phyloP scores from a whole-genome alignment of 2,113 vertebrate genomes.

The Erythrocercus mccallii region DNA sequence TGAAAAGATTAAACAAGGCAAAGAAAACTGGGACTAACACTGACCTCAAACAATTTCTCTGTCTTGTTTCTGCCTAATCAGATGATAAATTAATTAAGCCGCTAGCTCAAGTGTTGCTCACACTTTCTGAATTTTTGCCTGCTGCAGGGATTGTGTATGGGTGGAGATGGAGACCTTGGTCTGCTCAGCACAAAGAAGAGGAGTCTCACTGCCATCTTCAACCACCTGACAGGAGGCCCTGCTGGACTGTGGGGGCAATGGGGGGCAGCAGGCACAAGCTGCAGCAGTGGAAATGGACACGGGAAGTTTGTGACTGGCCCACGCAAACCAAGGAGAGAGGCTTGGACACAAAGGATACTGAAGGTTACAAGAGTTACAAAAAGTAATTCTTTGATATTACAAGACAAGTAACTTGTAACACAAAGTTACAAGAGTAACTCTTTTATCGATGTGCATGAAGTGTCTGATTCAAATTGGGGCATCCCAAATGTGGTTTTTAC shows the following conservation, averaged over 20 bases:
- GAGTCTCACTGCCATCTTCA: background rate
- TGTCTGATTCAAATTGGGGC: rapidly evolving
- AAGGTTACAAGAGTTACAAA: background rate
- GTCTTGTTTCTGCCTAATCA: background rate
- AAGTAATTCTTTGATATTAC: background rate
- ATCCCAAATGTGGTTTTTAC: rapidly evolving
- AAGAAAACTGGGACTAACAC: background rate
- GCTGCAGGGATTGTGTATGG: background rate
- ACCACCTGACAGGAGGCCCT: rapidly evolving
- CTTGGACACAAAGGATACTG: rapidly evolving
- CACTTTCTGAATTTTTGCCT: background rate
- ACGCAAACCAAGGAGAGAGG: rapidly evolving
- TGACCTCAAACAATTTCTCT: background rate
- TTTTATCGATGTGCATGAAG: rapidly evolving
- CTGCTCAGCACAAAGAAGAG: background rate
- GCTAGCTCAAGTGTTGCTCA: background rate
- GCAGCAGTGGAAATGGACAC: rapidly evolving
- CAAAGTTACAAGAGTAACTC: background rate
- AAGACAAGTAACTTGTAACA: background rate
- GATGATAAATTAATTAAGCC: background rate
- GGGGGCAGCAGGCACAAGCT: background rate
- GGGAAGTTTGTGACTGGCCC: rapidly evolving
- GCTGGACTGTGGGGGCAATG: rapidly evolving
- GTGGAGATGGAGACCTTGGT: background rate
- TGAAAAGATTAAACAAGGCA: background rate